phyloP scores from a whole-genome alignment of 2,797 vertebrate species.

The Glossophaga mutica region DNA sequence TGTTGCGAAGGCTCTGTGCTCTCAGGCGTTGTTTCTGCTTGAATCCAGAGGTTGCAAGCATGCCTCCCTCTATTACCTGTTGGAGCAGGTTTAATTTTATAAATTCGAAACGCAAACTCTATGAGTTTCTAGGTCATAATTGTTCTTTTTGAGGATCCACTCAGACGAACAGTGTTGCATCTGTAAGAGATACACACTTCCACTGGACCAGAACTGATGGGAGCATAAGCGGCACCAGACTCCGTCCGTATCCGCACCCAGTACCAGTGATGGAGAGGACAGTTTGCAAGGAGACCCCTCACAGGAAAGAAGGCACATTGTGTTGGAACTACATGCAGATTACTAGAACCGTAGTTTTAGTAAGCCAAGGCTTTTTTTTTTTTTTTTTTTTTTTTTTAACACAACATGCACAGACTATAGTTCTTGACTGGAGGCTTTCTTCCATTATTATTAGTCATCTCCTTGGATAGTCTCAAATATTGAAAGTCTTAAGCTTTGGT shows the following conservation, averaged over 20 bases:
- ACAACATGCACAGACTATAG: slow-evolving; percentile 63
- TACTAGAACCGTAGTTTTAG: slow-evolving; percentile 48
- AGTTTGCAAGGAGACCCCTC: slow-evolving; percentile 70
- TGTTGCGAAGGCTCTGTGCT: slow-evolving; percentile 80
- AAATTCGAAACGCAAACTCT: slow-evolving; percentile 86
- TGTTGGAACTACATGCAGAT: slow-evolving; percentile 63
- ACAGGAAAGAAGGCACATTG: slow-evolving; percentile 41
- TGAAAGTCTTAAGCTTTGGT: slow-evolving; percentile 50
- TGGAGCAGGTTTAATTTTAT: slow-evolving; percentile 87
- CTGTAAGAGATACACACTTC: slow-evolving; percentile 77
- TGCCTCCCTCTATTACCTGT: slow-evolving; percentile 82
- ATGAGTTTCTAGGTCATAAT: slow-evolving; percentile 83
- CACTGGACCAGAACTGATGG: slow-evolving; percentile 80
- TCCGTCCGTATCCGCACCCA: slow-evolving; percentile 72
- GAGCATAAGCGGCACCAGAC: slow-evolving; percentile 70
- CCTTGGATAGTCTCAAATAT: slow-evolving; percentile 60
- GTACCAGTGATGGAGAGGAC: slow-evolving; percentile 67
- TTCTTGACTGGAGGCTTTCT: slow-evolving; percentile 67
- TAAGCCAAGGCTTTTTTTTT: slow-evolving; percentile 71
- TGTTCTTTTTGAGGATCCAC: slow-evolving; percentile 81
- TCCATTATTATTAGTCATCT: slow-evolving; percentile 53
- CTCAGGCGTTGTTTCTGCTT: slow-evolving; percentile 76
- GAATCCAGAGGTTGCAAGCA: slow-evolving; percentile 81
- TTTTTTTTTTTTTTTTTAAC: slow-evolving; percentile 40
- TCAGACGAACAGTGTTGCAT: slow-evolving; percentile 81